These are phyloP conservation scores for Syngnathoides biaculeatus DNA, from an alignment of 2,113 vertebrate species.

Conservation along the genomic window DNA sequence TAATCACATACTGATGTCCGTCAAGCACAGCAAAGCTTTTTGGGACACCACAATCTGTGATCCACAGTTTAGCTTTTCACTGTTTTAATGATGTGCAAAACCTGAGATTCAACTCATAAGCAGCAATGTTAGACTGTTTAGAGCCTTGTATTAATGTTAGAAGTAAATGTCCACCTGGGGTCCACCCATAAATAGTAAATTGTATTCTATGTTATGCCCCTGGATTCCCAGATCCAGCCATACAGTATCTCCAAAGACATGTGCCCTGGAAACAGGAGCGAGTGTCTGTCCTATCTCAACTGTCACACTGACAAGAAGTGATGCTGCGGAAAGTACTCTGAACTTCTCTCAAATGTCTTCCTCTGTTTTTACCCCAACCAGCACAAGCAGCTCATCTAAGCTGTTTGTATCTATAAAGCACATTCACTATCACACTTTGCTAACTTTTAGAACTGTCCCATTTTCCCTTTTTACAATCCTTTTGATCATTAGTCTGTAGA, in stretches of 20 bases:
- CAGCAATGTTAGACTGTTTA: no score
- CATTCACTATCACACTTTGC: conserved; percentile 30
- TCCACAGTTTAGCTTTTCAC: no score
- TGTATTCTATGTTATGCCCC: conserved; percentile 16
- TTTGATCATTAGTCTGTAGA: conserved; percentile 22
- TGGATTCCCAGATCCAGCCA: conserved; percentile 11
- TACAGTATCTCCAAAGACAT: conserved; percentile 18
- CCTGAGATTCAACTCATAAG: no score
- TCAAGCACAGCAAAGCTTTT: no score
- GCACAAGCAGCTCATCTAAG: conserved; percentile 20
- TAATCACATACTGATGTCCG: no score
- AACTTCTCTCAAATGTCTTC: conserved; percentile 19
- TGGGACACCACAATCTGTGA: no score
- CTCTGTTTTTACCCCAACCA: conserved; percentile 14
- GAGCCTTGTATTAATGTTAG: not conserved
- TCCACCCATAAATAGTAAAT: conserved; percentile 16
- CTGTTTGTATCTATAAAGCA: conserved; percentile 42
- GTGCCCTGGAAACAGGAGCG: conserved; percentile 8
- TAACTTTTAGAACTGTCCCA: conserved; percentile 32
- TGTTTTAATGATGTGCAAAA: no score
- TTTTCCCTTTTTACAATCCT: conserved; percentile 32
- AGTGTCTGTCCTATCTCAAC: conserved; percentile 24
- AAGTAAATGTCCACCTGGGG: not conserved
- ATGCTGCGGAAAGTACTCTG: conserved; percentile 20
- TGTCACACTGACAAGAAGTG: conserved; percentile 15